A percentile compares a stretch with the other conserved stretches of the same genome.
phyloP scores from a whole-genome alignment of 2,113 vertebrate species.

The Calyptommatus sinebrachiatus region DNA sequence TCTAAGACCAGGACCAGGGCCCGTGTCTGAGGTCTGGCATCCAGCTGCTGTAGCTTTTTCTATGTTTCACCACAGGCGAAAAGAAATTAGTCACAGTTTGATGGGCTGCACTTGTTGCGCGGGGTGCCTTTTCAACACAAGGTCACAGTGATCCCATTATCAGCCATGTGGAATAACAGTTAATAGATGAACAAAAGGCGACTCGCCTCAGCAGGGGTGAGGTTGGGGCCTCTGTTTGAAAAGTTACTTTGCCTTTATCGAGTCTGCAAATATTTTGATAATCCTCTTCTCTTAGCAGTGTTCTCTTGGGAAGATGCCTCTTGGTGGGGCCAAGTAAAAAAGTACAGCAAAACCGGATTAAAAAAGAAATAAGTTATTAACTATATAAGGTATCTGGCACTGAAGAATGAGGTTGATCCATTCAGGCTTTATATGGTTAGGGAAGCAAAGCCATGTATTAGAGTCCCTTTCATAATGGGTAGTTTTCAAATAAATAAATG shows the following conservation, averaged over 20 bases:
- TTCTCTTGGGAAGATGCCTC: constrained; percentile 51
- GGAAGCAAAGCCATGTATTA: neutral
- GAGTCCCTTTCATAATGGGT: too few species aligned
- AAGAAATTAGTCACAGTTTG: neutral
- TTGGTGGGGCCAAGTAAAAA: constrained; percentile 41
- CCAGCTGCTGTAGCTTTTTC: neutral
- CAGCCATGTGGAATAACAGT: constrained; percentile 49
- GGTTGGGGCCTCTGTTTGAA: constrained; percentile 51
- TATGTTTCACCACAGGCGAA: neutral
- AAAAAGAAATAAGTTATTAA: constrained; percentile 28
- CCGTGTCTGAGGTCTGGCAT: neutral
- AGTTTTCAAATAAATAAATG: too few species aligned
- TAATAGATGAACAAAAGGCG: constrained; percentile 58
- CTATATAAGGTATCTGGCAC: neutral
- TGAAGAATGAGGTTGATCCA: neutral
- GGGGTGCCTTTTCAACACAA: constrained; percentile 43
- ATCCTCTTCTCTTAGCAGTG: constrained; percentile 34
- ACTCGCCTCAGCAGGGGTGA: constrained; percentile 12
- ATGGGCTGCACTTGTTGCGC: neutral
- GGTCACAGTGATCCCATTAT: constrained; percentile 54
- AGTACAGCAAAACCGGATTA: constrained; percentile 40
- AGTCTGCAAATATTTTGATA: constrained; percentile 53
- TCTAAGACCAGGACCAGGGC: neutral
- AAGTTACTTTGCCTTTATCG: constrained; percentile 63
- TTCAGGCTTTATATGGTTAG: neutral